A percentile compares a stretch with the other conserved stretches of the same genome.
Evolutionary conservation across 2,797 vertebrate genomes (phyloP).

Genomic region (Thamnophis elegans): DNA sequence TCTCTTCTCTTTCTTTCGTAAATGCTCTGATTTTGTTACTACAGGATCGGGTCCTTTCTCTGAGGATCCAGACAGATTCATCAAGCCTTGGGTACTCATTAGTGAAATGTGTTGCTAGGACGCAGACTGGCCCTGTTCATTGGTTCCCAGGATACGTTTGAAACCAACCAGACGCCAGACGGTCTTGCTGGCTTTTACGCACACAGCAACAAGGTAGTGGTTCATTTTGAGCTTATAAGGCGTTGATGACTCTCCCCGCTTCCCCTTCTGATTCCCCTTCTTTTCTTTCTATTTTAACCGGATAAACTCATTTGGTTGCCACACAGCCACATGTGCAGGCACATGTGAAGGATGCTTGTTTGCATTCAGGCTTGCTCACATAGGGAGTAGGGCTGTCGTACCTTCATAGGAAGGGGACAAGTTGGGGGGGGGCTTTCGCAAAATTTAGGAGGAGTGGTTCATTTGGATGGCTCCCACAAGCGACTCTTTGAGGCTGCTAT

Average conservation of each 20-base stretch:
- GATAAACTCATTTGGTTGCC: not conserved
- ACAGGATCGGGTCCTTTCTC: fast-evolving
- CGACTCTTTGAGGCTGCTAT: not conserved
- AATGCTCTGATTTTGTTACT: not conserved
- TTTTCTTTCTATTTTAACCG: not conserved
- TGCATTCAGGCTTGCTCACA: not conserved
- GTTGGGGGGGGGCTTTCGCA: not conserved
- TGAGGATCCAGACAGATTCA: slow-evolving; percentile 37
- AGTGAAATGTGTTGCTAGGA: slow-evolving; percentile 66
- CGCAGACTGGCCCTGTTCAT: slow-evolving; percentile 33
- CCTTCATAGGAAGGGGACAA: not conserved
- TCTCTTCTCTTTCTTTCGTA: not conserved
- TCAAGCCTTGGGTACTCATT: slow-evolving; percentile 62
- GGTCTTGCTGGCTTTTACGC: not conserved
- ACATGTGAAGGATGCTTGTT: not conserved
- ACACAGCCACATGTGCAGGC: no score
- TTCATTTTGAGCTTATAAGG: not conserved
- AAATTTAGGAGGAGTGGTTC: not conserved
- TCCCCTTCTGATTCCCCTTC: not conserved
- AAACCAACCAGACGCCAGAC: slow-evolving; percentile 49
- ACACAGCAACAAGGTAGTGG: slow-evolving; percentile 17
- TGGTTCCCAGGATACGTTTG: slow-evolving; percentile 33
- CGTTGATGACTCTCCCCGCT: not conserved
- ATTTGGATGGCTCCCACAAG: not conserved
- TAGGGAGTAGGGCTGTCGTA: not conserved